A percentile compares a stretch with the other conserved stretches of the same genome.
These are phyloP conservation scores for Glomeris maerens DNA, from an alignment of 1,140 invertebrate genomes.

Conservation along the genomic window DNA sequence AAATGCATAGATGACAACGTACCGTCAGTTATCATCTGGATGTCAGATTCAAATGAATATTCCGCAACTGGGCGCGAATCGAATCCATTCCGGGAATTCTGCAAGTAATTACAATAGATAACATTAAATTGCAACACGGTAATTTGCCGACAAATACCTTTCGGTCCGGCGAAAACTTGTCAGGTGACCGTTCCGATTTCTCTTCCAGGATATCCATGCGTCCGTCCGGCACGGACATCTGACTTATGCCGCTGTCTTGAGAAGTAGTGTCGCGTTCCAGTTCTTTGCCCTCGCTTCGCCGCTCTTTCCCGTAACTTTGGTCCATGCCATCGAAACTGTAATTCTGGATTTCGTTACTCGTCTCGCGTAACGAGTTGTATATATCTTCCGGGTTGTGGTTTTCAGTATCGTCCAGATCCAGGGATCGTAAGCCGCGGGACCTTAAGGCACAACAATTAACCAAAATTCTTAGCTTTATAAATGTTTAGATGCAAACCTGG, in stretches of 20 bases:
- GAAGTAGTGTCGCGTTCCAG: slow-evolving; percentile 53
- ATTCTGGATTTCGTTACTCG: slow-evolving; percentile 85
- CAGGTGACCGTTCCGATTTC: slow-evolving; percentile 29
- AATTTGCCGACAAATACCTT: too few species aligned
- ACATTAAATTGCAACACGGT: too few species aligned
- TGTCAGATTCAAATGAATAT: too few species aligned
- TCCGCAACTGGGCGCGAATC: too few species aligned
- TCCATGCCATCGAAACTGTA: slow-evolving; percentile 51
- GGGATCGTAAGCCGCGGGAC: slow-evolving; percentile 1
- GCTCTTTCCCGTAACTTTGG: slow-evolving; percentile 21
- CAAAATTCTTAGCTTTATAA: neutral
- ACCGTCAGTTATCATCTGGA: too few species aligned
- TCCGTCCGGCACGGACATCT: slow-evolving; percentile 47
- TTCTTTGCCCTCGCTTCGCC: slow-evolving; percentile 25
- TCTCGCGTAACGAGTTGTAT: slow-evolving; percentile 61
- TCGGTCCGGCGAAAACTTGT: too few species aligned
- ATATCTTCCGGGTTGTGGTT: slow-evolving; percentile 72
- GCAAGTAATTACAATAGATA: too few species aligned
- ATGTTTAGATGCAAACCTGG: neutral
- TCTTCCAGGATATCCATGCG: slow-evolving; percentile 41
- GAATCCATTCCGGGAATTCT: too few species aligned
- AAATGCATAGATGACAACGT: too few species aligned
- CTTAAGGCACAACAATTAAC: neutral
- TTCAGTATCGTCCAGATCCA: slow-evolving; percentile 42
- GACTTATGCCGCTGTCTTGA: slow-evolving; percentile 77